Evolutionary conservation across 2,113 vertebrate genomes (phyloP), one percentile per base, ranked within the genome.

Genomic region (Caretta caretta): DNA sequence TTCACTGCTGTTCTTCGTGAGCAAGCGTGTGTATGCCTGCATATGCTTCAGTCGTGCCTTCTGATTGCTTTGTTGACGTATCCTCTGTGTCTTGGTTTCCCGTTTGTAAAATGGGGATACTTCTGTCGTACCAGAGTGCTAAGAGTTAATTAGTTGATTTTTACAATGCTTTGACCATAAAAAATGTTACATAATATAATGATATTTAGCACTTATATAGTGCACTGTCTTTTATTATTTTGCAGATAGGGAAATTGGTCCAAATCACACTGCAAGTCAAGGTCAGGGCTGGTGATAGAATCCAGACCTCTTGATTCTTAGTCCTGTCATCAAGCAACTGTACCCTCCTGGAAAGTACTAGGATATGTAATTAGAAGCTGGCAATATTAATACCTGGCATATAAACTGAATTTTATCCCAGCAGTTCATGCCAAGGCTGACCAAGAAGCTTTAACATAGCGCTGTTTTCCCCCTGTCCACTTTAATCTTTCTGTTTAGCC

Each of bases 401-500:
- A 29, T 8, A 27, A 46, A 6, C 62, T 3, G 10, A 4, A 20
- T 46, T 54, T 82, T 83, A 29, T 17, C 11, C 12, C 48, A 50
- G 19, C 50, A 27, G 16, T 16, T 82, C 27, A 82, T 57, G 14
- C 57, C 51, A 27, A 51, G n/a, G 9, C 65, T 72, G n/a, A 38
- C 19, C 22, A 72, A n/a, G 35, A 72, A 38, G 65, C 19, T 72
- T 72, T 72, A 72, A 38, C 10, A 38, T n/a, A 38, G 4, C 5
- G 65, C 65, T 72, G 65, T 17, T 69, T 31, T 13, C 25, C 4
- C 4, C 10, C 57, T 3, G 2, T n/a, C 65, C 35, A 10, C 17
- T 38, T 1, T 10, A 57, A 19, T 10, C 2, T 6, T 6, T 5
- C 38, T 56, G 48, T 80, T 62, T 1, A 5, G 7, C 25, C 5